Percentiles rank a stretch among this genome's conserved stretches.
These are phyloP conservation scores for Polypedilum vanderplanki DNA, from an alignment of 1,140 invertebrate genomes.

Conservation along the genomic window DNA sequence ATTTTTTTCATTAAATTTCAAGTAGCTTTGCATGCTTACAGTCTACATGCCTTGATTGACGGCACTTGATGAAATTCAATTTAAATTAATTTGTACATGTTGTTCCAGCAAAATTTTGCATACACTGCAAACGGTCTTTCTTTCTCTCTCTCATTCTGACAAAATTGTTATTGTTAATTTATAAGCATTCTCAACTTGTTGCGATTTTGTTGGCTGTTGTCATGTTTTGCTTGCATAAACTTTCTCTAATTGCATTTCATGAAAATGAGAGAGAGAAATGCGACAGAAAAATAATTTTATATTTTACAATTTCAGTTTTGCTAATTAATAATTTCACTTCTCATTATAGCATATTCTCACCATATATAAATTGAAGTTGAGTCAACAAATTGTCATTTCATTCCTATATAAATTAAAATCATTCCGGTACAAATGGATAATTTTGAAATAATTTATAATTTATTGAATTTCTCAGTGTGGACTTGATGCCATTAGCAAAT, in stretches of 20 bases:
- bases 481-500: too few species aligned
- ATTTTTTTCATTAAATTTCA: slow-evolving; percentile 5
- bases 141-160: neutral
- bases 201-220: neutral
- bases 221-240: neutral
- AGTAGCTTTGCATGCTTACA: neutral
- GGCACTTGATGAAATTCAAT: slow-evolving; percentile 17
- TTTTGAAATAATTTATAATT: too few species aligned
- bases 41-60: slow-evolving; percentile 3
- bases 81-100: slow-evolving; percentile 20
- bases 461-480: too few species aligned
- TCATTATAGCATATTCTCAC: too few species aligned
- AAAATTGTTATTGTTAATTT: slow-evolving; percentile 9
- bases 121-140: neutral
- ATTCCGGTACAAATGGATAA: too few species aligned
- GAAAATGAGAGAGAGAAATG: neutral
- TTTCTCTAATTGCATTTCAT: neutral
- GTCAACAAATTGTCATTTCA: too few species aligned
- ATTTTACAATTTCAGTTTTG: too few species aligned
- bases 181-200: slow-evolving; percentile 18
- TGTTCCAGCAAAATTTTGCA: slow-evolving; percentile 12
- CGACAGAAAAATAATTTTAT: neutral
- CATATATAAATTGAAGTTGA: too few species aligned
- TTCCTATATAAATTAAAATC: too few species aligned
- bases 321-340: too few species aligned